A percentile compares a stretch with the other conserved stretches of the same genome.
phyloP scores from a whole-genome alignment of 2,797 vertebrate genomes.

The Cyclopterus lumpus region DNA sequence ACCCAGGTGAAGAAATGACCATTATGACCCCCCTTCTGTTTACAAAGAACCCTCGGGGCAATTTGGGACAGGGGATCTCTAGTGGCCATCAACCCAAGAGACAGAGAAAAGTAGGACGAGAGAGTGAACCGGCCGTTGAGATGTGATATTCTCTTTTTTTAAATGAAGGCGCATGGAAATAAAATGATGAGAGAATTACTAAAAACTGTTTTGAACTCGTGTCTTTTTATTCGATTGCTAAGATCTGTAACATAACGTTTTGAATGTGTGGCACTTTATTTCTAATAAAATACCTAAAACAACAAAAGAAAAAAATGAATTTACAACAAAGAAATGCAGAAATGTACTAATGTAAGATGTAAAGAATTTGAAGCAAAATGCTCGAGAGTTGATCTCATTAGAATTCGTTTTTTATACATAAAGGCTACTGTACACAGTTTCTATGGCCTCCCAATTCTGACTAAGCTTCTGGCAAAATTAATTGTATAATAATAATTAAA shows the following conservation, averaged over 20 bases:
- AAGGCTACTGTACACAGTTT: too few species aligned
- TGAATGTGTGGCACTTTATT: background rate
- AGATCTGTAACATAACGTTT: background rate
- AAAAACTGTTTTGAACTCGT: background rate
- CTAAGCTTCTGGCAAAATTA: too few species aligned
- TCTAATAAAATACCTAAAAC: background rate
- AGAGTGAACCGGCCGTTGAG: background rate
- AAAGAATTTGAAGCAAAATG: background rate
- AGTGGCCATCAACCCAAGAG: conserved; percentile 92
- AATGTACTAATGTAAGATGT: background rate
- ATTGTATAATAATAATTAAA: too few species aligned
- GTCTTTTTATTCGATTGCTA: background rate
- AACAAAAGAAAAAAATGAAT: background rate
- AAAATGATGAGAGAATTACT: background rate
- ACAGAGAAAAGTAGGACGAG: conserved; percentile 87
- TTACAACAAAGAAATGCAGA: background rate
- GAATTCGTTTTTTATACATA: background rate
- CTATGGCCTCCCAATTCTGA: background rate
- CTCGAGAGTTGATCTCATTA: background rate
- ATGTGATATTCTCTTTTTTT: background rate
- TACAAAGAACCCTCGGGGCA: conserved; percentile 81
- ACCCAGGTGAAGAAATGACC: too few species aligned
- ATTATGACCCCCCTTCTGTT: too few species aligned
- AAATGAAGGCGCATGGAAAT: background rate
- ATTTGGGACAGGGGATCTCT: conserved; percentile 95